These are phyloP conservation scores for Cavia aperea DNA, from an alignment of 2,113 vertebrate species.

Conservation along the genomic window DNA sequence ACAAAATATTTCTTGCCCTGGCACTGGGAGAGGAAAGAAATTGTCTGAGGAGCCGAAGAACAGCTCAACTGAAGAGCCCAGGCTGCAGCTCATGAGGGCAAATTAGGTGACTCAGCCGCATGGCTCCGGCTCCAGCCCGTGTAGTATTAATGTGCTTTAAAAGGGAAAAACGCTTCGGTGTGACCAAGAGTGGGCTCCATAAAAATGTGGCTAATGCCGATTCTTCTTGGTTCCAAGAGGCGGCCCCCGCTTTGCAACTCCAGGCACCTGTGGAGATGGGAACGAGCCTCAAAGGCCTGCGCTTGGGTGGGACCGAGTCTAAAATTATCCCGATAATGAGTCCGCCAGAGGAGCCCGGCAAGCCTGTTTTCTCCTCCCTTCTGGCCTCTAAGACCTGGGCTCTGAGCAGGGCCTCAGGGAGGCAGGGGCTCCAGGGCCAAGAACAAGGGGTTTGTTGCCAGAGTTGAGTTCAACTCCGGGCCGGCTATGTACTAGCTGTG, in stretches of 20 bases:
- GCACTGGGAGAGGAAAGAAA: conserved; percentile 67
- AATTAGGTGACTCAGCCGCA: conserved; percentile 54
- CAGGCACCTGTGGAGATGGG: conserved; percentile 48
- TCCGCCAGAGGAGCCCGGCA: conserved; percentile 46
- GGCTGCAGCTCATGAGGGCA: conserved; percentile 24
- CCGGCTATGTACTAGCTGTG: background rate
- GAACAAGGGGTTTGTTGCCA: background rate
- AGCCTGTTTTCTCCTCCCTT: conserved; percentile 47
- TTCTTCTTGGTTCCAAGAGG: background rate
- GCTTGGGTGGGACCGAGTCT: conserved; percentile 60
- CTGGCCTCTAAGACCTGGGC: conserved; percentile 39
- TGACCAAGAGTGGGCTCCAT: conserved; percentile 56
- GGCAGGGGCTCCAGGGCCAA: background rate
- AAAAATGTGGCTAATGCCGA: conserved; percentile 32
- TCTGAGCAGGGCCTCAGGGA: conserved; percentile 43
- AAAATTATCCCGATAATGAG: conserved; percentile 65
- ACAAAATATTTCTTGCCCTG: conserved; percentile 70
- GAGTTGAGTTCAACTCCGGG: conserved; percentile 25
- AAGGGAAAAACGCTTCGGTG: conserved; percentile 58
- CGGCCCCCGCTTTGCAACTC: background rate
- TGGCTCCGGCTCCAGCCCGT: conserved; percentile 20
- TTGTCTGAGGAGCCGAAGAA: conserved; percentile 46
- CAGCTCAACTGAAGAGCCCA: background rate
- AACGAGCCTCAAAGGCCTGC: conserved; percentile 14
- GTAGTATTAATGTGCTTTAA: conserved; percentile 55